Conservation (phyloP, 2,113 vertebrate genomes). For the Gopherus flavomarginatus region DNA sequence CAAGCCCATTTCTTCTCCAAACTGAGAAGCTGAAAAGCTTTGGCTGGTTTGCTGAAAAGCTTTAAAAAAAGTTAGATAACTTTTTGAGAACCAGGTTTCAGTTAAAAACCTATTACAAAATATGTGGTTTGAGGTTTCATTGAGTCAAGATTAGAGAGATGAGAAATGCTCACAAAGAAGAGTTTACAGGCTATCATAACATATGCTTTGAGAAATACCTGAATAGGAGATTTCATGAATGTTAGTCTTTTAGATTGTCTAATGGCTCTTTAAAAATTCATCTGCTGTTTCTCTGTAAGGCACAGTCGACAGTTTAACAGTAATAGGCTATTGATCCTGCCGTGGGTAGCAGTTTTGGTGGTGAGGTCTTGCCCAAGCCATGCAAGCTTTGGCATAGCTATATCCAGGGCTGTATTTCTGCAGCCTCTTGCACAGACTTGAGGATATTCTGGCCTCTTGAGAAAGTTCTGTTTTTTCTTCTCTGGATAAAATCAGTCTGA, state of each 20-base stretch:
- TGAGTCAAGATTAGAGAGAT: neutral
- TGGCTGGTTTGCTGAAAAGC: neutral
- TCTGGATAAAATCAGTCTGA: neutral
- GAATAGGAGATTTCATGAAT: neutral
- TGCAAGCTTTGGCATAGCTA: neutral
- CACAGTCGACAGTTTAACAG: neutral
- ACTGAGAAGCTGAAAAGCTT: neutral
- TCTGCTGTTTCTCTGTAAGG: neutral
- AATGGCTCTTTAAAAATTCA: neutral
- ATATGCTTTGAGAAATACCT: neutral
- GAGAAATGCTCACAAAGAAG: neutral
- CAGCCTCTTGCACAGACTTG: neutral
- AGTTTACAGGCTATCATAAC: rapidly evolving
- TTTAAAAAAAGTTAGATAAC: neutral
- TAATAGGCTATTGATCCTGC: neutral
- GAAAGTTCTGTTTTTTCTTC: neutral
- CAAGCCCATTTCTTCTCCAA: neutral
- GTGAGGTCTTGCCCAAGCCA: neutral
- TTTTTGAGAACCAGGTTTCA: neutral
- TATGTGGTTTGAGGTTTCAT: neutral
- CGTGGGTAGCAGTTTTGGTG: neutral
- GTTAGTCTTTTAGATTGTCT: neutral
- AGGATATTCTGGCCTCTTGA: neutral
- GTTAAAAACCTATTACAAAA: neutral
- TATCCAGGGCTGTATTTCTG: neutral